Evolutionary conservation across 2,113 vertebrate species (phyloP).

Genomic region (Siphamia tubifer): DNA sequence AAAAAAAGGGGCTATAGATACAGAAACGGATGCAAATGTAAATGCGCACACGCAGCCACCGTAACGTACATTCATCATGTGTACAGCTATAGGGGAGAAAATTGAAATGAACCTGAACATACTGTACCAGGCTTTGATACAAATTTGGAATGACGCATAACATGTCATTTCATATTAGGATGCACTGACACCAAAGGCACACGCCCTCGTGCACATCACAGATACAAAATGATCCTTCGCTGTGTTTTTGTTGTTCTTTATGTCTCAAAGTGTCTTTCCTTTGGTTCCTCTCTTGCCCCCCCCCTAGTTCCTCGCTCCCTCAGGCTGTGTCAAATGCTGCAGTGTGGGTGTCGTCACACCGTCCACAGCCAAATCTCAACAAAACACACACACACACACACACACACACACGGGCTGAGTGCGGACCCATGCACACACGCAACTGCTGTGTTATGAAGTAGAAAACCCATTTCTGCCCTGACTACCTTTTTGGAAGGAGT

Average conservation of each 20-base stretch:
- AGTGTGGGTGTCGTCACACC: slow-evolving; percentile 49
- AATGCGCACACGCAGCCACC: background rate
- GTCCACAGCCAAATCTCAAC: slow-evolving; percentile 22
- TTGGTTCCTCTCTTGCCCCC: background rate
- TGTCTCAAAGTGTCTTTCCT: background rate
- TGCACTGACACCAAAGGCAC: background rate
- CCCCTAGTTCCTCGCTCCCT: slow-evolving; percentile 1
- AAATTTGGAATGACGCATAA: background rate
- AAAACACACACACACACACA: background rate
- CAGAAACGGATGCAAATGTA: background rate
- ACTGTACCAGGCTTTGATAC: background rate
- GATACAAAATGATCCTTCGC: background rate
- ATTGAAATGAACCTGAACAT: background rate
- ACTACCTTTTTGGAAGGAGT: slow-evolving; percentile 23
- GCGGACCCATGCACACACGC: slow-evolving; percentile 14
- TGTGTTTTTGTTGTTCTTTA: background rate
- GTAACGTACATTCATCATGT: background rate
- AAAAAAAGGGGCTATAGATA: too few species aligned
- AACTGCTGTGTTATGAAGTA: slow-evolving; percentile 30
- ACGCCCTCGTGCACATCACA: background rate
- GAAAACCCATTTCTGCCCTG: slow-evolving; percentile 36
- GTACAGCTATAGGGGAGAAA: background rate
- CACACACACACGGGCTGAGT: background rate
- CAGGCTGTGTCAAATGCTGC: slow-evolving; percentile 54
- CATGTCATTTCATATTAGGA: background rate